A percentile compares a stretch with the other conserved stretches of the same genome.
Evolutionary conservation across 2,888 invertebrate species (phyloP).

Genomic region (Melieria crassipennis): DNA sequence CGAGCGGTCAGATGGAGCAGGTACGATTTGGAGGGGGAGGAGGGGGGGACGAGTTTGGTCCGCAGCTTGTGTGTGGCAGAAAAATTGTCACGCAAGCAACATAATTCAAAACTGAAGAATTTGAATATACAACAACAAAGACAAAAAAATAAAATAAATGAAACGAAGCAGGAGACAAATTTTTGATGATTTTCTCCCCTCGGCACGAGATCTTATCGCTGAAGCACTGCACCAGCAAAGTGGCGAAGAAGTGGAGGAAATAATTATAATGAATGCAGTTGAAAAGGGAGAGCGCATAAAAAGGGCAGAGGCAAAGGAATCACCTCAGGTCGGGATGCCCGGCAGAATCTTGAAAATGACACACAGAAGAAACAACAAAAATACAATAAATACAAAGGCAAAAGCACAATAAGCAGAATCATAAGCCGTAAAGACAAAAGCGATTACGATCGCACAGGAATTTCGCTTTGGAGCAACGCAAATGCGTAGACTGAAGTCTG

Average conservation of each 20-base stretch:
- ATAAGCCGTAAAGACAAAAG: conserved; percentile 52
- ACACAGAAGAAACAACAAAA: too few relatives aligned
- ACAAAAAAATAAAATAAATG: conserved; percentile 3
- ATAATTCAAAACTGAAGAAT: conserved; percentile 41
- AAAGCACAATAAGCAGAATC: conserved; percentile 17
- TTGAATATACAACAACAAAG: conserved; percentile 9
- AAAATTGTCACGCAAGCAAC: conserved; percentile 42
- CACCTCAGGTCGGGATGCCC: background rate
- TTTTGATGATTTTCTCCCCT: too few relatives aligned
- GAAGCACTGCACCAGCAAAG: background rate
- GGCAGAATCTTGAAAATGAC: conserved; percentile 16
- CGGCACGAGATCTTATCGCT: too few relatives aligned
- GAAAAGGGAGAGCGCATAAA: background rate
- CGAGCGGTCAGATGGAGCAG: background rate
- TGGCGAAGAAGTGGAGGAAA: conserved; percentile 1
- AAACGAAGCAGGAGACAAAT: background rate
- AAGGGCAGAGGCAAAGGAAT: background rate
- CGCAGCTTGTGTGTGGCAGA: conserved; percentile 20
- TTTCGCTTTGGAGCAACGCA: conserved; percentile 43
- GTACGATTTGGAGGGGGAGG: conserved; percentile 19
- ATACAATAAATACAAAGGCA: too few relatives aligned
- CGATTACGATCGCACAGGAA: conserved; percentile 57
- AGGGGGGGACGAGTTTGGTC: conserved; percentile 5
- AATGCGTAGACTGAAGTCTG: background rate
- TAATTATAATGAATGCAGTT: background rate